Percentiles rank a stretch among this genome's conserved stretches.
Evolutionary conservation across 1,140 invertebrate species (phyloP).

Genomic region (Macrobrachium rosenbergii): DNA sequence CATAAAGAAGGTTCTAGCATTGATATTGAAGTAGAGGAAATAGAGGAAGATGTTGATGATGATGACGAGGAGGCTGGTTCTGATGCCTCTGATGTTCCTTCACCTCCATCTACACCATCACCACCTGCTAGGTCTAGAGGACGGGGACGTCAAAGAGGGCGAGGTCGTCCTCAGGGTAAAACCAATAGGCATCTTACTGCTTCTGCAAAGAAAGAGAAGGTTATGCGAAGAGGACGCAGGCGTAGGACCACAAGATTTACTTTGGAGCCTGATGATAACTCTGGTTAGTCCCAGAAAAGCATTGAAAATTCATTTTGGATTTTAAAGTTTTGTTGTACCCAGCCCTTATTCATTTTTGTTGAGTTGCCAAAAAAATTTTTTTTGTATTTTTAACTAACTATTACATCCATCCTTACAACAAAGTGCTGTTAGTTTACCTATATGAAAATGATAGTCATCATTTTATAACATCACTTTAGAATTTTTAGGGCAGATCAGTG

Average conservation of each 20-base stretch:
- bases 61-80: constrained; percentile 18
- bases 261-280: constrained; percentile 48
- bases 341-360: no score
- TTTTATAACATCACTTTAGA: no score
- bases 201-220: constrained; percentile 4
- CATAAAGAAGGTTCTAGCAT: background rate
- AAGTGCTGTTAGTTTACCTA: no score
- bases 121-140: constrained; percentile 35
- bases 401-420: no score
- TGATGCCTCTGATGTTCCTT: constrained; percentile 45
- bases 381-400: no score
- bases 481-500: no score
- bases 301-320: background rate
- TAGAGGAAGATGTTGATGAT: constrained; percentile 13
- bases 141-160: constrained; percentile 13
- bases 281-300: constrained; percentile 23
- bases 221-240: constrained; percentile 32
- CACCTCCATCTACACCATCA: constrained; percentile 47
- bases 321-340: no score
- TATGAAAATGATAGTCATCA: no score
- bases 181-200: background rate
- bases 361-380: no score
- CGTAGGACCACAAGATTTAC: constrained; percentile 42
- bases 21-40: constrained; percentile 11
- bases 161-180: constrained; percentile 25